These are phyloP conservation scores for Cryptophagus acutangulus DNA, from an alignment of 2,888 invertebrate genomes.

Conservation along the genomic window DNA sequence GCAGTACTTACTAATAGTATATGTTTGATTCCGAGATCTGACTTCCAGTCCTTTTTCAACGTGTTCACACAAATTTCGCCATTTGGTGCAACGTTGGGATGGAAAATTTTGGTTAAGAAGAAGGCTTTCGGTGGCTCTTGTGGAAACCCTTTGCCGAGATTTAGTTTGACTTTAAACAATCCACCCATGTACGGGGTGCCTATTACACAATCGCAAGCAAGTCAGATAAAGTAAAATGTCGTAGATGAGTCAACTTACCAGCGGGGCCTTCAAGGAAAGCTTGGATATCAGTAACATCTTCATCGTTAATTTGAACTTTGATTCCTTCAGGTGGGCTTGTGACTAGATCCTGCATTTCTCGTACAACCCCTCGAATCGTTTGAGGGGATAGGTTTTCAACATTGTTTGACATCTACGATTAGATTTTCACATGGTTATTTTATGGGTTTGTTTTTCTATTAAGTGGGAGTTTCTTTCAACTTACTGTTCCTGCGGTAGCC, in stretches of 20 bases:
- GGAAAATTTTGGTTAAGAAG: conserved; percentile 94
- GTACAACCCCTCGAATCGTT: conserved; percentile 79
- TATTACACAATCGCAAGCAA: conserved; percentile 22
- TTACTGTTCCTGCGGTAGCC: conserved; percentile 31
- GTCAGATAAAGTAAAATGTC: conserved; percentile 2
- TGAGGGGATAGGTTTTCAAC: conserved; percentile 94
- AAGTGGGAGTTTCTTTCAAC: conserved; percentile 18
- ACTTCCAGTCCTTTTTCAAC: conserved; percentile 93
- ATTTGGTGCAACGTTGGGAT: conserved; percentile 89
- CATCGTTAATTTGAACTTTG: conserved; percentile 81
- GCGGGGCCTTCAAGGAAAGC: conserved; percentile 85
- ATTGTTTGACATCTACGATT: conserved; percentile 67
- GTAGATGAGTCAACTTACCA: too few relatives aligned
- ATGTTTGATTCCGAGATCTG: conserved; percentile 92
- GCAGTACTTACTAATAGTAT: conserved; percentile 75
- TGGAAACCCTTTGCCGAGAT: conserved; percentile 89
- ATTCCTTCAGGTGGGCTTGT: conserved; percentile 86
- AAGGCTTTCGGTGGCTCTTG: conserved; percentile 86
- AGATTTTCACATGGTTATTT: conserved; percentile 9
- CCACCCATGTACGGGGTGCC: conserved; percentile 91
- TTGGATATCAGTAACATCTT: conserved; percentile 91
- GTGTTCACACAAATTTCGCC: conserved; percentile 98
- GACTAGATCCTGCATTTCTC: conserved; percentile 80
- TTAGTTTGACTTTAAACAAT: conserved; percentile 82
- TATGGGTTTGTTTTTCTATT: not conserved